A percentile compares a stretch with the other conserved stretches of the same genome.
These are phyloP conservation scores for Peromyscus polionotus DNA, from an alignment of 2,113 vertebrate genomes.

Conservation along the genomic window DNA sequence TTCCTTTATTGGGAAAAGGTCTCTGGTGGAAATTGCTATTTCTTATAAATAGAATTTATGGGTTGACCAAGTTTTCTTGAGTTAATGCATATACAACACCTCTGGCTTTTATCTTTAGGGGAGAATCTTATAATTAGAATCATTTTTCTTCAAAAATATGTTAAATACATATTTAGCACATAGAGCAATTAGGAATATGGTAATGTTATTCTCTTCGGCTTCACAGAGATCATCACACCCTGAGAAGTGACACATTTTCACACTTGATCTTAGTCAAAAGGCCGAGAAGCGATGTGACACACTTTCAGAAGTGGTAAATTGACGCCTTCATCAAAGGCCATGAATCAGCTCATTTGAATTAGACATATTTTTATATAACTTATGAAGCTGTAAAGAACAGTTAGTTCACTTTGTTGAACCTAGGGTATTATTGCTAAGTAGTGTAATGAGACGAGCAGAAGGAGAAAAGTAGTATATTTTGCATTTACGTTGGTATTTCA, in stretches of 20 bases:
- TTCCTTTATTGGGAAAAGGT: background rate
- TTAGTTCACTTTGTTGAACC: background rate
- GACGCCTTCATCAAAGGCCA: background rate
- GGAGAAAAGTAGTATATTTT: background rate
- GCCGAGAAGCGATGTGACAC: background rate
- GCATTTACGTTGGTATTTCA: background rate
- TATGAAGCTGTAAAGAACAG: background rate
- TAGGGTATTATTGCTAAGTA: background rate
- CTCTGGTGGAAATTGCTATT: background rate
- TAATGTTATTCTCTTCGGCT: background rate
- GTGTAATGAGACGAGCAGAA: background rate
- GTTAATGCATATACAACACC: background rate
- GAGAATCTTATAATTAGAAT: background rate
- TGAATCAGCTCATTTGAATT: background rate
- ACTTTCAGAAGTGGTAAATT: background rate
- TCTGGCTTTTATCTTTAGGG: background rate
- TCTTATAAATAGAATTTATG: background rate
- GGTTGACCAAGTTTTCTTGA: background rate
- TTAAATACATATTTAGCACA: background rate
- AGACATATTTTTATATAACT: background rate
- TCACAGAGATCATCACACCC: background rate
- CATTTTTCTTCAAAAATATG: background rate
- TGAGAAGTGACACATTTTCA: background rate
- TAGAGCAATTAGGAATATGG: background rate
- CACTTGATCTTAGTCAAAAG: background rate